Percentiles rank a stretch among this genome's conserved stretches.
phyloP scores from a whole-genome alignment of 2,797 vertebrate species.

The Gouania willdenowi region DNA sequence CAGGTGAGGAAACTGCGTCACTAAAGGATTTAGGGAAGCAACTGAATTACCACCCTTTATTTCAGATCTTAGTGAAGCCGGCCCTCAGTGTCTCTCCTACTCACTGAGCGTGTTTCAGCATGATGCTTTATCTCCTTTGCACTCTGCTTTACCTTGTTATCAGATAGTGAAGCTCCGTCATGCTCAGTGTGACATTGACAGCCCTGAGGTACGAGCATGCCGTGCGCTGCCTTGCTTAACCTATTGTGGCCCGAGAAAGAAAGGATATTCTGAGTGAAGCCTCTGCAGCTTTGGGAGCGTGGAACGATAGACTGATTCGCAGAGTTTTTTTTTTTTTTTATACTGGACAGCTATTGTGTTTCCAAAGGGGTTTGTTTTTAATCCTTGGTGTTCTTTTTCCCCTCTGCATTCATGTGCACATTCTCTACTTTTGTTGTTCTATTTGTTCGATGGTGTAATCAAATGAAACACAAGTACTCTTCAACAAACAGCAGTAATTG shows the following conservation, averaged over 20 bases:
- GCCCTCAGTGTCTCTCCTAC: neutral
- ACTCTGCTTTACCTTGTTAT: slow-evolving; percentile 49
- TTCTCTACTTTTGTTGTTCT: slow-evolving; percentile 38
- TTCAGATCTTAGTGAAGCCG: no score
- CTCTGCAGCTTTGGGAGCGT: slow-evolving; percentile 1
- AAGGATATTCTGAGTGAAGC: neutral
- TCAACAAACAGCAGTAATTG: slow-evolving; percentile 47
- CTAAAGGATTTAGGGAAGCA: no score
- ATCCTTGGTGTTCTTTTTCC: slow-evolving; percentile 19
- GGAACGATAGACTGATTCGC: slow-evolving; percentile 18
- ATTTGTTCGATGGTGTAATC: slow-evolving; percentile 51
- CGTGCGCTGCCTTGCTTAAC: slow-evolving; percentile 1
- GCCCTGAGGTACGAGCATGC: slow-evolving; percentile 20
- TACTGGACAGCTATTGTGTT: slow-evolving; percentile 38
- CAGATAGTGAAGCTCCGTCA: slow-evolving; percentile 19
- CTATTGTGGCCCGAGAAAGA: neutral
- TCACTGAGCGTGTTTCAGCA: slow-evolving; percentile 4
- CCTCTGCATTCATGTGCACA: slow-evolving; percentile 26
- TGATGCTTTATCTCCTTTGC: slow-evolving; percentile 22
- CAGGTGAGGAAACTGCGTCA: no score
- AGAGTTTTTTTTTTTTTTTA: slow-evolving; percentile 38
- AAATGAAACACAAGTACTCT: slow-evolving; percentile 57
- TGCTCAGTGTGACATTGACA: slow-evolving; percentile 19
- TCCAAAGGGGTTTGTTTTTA: slow-evolving; percentile 61
- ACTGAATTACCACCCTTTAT: no score